Percentiles rank a stretch among this genome's conserved stretches.
These are phyloP conservation scores for Torymus texanus DNA, from an alignment of 2,888 invertebrate genomes.

Conservation along the genomic window DNA sequence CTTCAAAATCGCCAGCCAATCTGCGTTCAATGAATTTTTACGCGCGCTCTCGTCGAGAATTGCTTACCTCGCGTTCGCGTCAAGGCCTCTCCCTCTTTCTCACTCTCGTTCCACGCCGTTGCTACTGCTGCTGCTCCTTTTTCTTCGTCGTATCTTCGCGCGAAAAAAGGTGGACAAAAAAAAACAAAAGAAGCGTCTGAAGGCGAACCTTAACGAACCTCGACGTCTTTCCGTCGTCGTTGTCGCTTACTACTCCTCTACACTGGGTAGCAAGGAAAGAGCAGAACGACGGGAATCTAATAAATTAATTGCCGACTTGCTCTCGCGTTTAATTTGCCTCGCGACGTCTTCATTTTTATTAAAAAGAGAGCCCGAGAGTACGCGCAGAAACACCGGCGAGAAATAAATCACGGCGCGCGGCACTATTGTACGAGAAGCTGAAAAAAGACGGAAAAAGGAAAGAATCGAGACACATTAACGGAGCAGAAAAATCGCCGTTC, in stretches of 20 bases:
- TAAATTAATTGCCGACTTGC: conserved; percentile 35
- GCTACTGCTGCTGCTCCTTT: too few relatives aligned
- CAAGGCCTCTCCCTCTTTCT: background rate
- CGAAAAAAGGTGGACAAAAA: background rate
- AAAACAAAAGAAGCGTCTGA: background rate
- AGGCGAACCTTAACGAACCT: conserved; percentile 27
- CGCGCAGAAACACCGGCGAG: background rate
- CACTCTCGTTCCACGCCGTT: background rate
- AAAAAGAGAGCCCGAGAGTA: too few relatives aligned
- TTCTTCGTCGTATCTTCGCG: too few relatives aligned
- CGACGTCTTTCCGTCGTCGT: conserved; percentile 30
- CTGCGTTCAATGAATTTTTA: conserved; percentile 16
- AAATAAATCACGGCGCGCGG: background rate
- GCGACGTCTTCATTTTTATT: too few relatives aligned
- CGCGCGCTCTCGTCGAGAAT: conserved; percentile 3
- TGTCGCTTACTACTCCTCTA: background rate
- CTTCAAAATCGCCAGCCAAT: background rate
- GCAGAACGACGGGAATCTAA: conserved; percentile 19
- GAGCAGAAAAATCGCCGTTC: conserved; percentile 46
- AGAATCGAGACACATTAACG: conserved; percentile 36
- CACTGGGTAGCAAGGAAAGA: background rate
- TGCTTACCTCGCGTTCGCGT: conserved; percentile 2
- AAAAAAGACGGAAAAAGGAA: background rate
- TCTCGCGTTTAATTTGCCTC: background rate
- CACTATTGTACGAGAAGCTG: background rate